Base-by-base conservation (phyloP, 2,888 invertebrate species). In the Cheilosia soror region DNA sequence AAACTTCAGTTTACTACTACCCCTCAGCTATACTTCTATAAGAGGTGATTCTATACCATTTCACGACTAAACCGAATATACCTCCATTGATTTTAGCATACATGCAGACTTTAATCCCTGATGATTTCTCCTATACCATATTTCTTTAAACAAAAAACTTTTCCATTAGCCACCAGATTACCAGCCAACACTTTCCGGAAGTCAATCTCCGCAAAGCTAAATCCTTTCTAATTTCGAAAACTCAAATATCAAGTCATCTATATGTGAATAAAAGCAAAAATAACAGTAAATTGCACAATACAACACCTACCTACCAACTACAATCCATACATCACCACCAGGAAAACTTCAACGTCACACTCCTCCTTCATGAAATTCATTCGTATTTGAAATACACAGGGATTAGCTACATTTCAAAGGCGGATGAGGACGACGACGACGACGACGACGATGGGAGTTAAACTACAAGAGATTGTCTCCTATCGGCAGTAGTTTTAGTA, bases 291-390 rank as follows among this genome's bases (percentile, higher is more conserved):
- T 62, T 47, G 33, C 25, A 42, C 20, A 75, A 62, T 51, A 33
- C 6, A 75, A 57, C 40, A 7, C 57, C 4, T 9, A 53, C 40
- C 4, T 7, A 27, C 27, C n/a, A 42, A 27, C n/a, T n/a, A n/a
- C 49, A 58, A 42, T 15, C 25, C 11, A 37, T 37, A 11, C 11
- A 37, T 37, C 37, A 55, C 49, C 49, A 42, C 47, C n/a, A 20
- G 47, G 25, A 40, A 55, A 55, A 44, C 53, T 44, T 37, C 31
- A 68, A 66, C 66, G n/a, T 62, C 51, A 78, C 78, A 63, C 66
- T 76, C 29, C 57, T 47, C 62, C 68, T 69, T 62, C 40, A 58
- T 33, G 4, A 57, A 44, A 47, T 63, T 60, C 37, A 55, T 58
- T 58, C 13, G 42, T 29, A 72, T 60, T 55, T 15, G 2, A 44